These are phyloP conservation scores for Brassicogethes aeneus DNA, from an alignment of 2,888 invertebrate genomes.

Conservation along the genomic window DNA sequence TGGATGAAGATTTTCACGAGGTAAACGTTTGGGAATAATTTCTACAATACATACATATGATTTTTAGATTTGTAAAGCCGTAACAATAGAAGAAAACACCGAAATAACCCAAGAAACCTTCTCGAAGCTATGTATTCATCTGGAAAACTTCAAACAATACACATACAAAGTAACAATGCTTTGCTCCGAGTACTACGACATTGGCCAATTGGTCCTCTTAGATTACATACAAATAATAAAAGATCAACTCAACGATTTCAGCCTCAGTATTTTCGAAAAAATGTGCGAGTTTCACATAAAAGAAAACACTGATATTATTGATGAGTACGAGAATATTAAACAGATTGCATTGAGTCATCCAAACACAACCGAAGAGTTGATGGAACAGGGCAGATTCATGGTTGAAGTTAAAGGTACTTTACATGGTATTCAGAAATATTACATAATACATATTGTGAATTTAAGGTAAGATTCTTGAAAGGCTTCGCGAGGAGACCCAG, in stretches of 20 bases:
- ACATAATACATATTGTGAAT: constrained; percentile 73
- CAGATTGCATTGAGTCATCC: constrained; percentile 63
- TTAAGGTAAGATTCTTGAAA: constrained; percentile 60
- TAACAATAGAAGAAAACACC: constrained; percentile 20
- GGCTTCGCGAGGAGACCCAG: constrained; percentile 61
- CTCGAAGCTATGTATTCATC: constrained; percentile 22
- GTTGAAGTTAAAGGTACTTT: neutral
- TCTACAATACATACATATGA: neutral
- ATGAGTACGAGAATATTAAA: constrained; percentile 62
- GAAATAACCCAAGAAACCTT: constrained; percentile 33
- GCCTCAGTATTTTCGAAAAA: constrained; percentile 52
- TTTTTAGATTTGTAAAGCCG: neutral
- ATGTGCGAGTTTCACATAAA: constrained; percentile 55
- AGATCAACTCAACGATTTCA: constrained; percentile 47
- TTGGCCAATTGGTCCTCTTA: constrained; percentile 54
- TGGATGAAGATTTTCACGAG: constrained; percentile 49
- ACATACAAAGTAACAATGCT: constrained; percentile 55
- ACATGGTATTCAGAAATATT: no score
- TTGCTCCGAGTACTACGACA: constrained; percentile 58
- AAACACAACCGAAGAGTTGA: constrained; percentile 68
- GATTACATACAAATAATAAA: constrained; percentile 55
- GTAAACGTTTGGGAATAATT: no score
- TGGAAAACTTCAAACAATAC: constrained; percentile 52
- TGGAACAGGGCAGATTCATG: constrained; percentile 53
- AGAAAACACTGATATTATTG: constrained; percentile 60